phyloP scores from a whole-genome alignment of 2,888 invertebrate species.

The Thereva unica region DNA sequence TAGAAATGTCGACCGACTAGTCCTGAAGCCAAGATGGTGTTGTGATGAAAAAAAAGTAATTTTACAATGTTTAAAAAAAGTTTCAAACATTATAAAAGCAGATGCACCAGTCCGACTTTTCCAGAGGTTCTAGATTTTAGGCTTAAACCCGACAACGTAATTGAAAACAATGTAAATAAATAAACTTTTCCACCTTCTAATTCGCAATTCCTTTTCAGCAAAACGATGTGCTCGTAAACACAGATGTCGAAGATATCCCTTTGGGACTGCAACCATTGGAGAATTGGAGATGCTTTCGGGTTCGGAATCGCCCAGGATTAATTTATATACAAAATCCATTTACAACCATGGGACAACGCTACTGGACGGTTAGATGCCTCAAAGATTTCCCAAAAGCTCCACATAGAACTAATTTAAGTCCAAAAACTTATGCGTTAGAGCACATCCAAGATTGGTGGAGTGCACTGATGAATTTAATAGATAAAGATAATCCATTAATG shows the following conservation, averaged over 20 bases:
- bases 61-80: constrained; percentile 64
- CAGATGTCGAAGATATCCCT: neutral
- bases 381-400: constrained; percentile 76
- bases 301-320: constrained; percentile 72
- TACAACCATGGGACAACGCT: constrained; percentile 73
- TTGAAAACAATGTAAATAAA: constrained; percentile 39
- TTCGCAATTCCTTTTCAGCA: no score
- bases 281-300: constrained; percentile 68
- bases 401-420: constrained; percentile 55
- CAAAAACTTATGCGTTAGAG: constrained; percentile 45
- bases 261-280: constrained; percentile 51
- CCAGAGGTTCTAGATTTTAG: constrained; percentile 65
- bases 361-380: constrained; percentile 81
- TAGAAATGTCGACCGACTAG: neutral
- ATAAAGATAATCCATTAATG: constrained; percentile 42
- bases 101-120: constrained; percentile 67
- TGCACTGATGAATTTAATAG: constrained; percentile 55
- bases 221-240: no score
- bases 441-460: constrained; percentile 66
- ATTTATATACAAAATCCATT: constrained; percentile 84
- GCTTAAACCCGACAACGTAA: constrained; percentile 45
- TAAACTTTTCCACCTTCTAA: neutral
- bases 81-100: constrained; percentile 82
- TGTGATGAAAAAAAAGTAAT: neutral
- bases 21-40: neutral